These are phyloP conservation scores for Leptopilina clavipes DNA, from an alignment of 1,140 invertebrate species.

Conservation along the genomic window DNA sequence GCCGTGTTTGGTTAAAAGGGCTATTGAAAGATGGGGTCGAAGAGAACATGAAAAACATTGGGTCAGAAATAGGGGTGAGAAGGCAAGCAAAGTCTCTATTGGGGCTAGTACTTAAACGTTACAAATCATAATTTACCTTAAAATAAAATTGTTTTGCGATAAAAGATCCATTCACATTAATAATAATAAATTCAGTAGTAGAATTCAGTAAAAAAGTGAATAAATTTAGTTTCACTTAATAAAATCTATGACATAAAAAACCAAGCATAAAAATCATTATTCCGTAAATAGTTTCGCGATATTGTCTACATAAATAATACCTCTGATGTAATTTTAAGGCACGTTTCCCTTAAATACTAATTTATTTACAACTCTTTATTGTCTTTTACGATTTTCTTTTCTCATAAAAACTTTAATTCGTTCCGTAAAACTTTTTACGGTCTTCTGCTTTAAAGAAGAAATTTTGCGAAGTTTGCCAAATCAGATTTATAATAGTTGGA, in stretches of 20 bases:
- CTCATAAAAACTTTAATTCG: constrained; percentile 4
- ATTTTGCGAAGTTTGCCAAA: neutral
- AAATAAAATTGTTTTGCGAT: too few species aligned
- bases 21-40: too few species aligned
- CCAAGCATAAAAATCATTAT: neutral
- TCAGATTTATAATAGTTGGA: neutral
- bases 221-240: too few species aligned
- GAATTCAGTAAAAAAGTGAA: too few species aligned
- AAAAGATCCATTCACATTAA: too few species aligned
- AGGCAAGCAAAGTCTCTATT: too few species aligned
- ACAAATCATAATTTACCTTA: too few species aligned
- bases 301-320: constrained; percentile 1
- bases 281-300: neutral
- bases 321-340: neutral
- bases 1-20: too few species aligned
- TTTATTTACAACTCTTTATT: constrained; percentile 17
- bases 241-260: neutral
- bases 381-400: constrained; percentile 9
- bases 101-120: too few species aligned
- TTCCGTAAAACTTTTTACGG: constrained; percentile 11
- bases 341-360: constrained; percentile 11
- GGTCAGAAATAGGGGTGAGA: too few species aligned
- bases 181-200: too few species aligned
- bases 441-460: neutral
- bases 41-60: too few species aligned